A percentile compares a stretch with the other conserved stretches of the same genome.
Evolutionary conservation across 1,140 invertebrate species (phyloP).

Genomic region (Drosophila subpulchrella): DNA sequence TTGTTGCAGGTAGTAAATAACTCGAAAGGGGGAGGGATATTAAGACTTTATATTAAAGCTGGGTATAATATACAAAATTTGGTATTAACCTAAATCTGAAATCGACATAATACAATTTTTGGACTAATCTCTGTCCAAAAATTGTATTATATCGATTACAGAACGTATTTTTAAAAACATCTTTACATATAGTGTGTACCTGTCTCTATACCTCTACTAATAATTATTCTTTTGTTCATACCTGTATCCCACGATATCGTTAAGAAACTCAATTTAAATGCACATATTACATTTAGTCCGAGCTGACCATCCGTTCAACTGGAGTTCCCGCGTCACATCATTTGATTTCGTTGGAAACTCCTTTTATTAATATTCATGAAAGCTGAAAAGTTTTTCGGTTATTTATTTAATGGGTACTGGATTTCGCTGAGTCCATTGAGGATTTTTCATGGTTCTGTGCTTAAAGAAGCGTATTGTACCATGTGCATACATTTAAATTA

Average conservation of each 20-base stretch:
- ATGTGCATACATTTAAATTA: neutral
- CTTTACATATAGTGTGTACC: neutral
- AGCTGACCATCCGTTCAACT: neutral
- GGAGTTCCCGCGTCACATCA: neutral
- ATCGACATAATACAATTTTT: no score
- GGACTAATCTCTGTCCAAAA: no score
- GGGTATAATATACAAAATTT: no score
- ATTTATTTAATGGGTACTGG: conserved; percentile 10
- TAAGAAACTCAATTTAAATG: conserved; percentile 11
- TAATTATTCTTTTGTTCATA: neutral
- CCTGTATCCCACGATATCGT: neutral
- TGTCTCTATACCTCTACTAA: neutral
- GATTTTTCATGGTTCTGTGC: neutral
- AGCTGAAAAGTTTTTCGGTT: conserved; percentile 14
- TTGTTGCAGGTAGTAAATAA: no score
- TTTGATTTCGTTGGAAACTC: conserved; percentile 6
- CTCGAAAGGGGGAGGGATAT: no score
- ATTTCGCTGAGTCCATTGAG: neutral
- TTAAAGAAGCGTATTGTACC: neutral
- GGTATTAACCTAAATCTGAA: no score
- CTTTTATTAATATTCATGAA: conserved; percentile 12
- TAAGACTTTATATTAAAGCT: no score
- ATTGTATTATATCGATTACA: no score
- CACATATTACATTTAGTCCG: conserved; percentile 5
- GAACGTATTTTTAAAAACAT: neutral